phyloP scores from a whole-genome alignment of 2,797 vertebrate species.

The Pithecia hirsuta region DNA sequence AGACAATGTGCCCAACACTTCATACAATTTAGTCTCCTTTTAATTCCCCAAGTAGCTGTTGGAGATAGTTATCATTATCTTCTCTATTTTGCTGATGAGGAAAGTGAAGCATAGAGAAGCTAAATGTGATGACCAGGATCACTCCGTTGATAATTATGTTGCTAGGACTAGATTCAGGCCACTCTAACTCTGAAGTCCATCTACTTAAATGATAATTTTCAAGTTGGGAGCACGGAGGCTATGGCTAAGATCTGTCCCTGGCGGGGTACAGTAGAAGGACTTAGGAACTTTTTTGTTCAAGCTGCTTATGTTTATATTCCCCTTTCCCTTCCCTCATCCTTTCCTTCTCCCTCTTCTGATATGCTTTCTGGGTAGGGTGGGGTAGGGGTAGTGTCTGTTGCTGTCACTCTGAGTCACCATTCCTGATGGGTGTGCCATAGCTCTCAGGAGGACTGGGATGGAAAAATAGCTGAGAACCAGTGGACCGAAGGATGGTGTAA shows the following conservation, averaged over 20 bases:
- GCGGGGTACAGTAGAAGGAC: not conserved
- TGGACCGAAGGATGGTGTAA: not conserved
- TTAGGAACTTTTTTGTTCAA: not conserved
- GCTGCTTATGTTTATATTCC: not conserved
- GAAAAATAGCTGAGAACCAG: not conserved
- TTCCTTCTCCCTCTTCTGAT: not conserved
- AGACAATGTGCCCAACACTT: not conserved
- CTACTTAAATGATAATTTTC: not conserved
- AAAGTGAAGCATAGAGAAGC: not conserved
- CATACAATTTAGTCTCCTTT: not conserved
- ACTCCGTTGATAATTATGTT: not conserved
- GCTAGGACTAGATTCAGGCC: not conserved
- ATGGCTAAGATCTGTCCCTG: not conserved
- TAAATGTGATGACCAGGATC: not conserved
- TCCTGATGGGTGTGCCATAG: not conserved
- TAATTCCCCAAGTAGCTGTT: not conserved
- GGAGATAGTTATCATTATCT: not conserved
- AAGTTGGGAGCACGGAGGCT: accelerated
- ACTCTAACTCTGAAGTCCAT: not conserved
- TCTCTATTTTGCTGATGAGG: not conserved
- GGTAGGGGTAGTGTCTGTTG: not conserved
- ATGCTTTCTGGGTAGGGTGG: not conserved
- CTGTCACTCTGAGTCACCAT: not conserved
- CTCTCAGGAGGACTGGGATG: not conserved
- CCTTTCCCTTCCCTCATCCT: not conserved